Conservation (phyloP, 1,140 invertebrate species). For the Nasonia vitripennis region DNA sequence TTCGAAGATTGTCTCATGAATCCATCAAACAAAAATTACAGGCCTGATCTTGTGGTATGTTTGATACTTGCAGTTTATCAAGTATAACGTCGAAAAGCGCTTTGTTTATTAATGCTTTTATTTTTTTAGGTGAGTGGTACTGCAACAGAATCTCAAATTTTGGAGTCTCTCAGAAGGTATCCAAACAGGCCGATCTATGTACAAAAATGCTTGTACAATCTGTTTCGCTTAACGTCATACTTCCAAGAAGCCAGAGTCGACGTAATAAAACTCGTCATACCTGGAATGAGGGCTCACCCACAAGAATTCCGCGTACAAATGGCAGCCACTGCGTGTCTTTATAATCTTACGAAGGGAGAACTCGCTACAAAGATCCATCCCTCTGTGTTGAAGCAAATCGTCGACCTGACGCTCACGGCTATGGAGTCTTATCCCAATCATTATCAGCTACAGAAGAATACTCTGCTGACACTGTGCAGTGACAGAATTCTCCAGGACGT, state of each 20-base stretch:
- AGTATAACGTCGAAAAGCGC: background rate
- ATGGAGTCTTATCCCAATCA: conserved; percentile 85
- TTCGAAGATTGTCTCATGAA: conserved; percentile 77
- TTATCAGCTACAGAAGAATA: conserved; percentile 87
- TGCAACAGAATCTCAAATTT: conserved; percentile 79
- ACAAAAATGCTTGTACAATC: conserved; percentile 84
- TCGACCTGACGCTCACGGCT: conserved; percentile 82
- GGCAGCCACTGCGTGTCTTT: conserved; percentile 88
- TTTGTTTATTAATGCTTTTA: conserved; percentile 22
- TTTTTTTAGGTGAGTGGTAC: conserved; percentile 78
- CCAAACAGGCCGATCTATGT: conserved; percentile 79
- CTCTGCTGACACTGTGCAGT: conserved; percentile 85
- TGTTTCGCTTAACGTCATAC: conserved; percentile 81
- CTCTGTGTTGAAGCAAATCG: conserved; percentile 79
- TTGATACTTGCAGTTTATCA: background rate
- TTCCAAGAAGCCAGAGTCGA: conserved; percentile 79
- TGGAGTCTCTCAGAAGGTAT: conserved; percentile 81
- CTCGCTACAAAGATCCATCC: conserved; percentile 83
- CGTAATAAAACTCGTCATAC: conserved; percentile 83
- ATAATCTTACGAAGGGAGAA: conserved; percentile 85
- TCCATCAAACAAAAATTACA: conserved; percentile 72
- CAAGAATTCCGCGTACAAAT: conserved; percentile 84
- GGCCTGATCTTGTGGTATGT: conserved; percentile 72
- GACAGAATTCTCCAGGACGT: conserved; percentile 87
- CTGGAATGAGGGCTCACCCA: conserved; percentile 82